Base-by-base conservation (phyloP, 2,113 vertebrate genomes). In the Phyllopteryx taeniolatus region DNA sequence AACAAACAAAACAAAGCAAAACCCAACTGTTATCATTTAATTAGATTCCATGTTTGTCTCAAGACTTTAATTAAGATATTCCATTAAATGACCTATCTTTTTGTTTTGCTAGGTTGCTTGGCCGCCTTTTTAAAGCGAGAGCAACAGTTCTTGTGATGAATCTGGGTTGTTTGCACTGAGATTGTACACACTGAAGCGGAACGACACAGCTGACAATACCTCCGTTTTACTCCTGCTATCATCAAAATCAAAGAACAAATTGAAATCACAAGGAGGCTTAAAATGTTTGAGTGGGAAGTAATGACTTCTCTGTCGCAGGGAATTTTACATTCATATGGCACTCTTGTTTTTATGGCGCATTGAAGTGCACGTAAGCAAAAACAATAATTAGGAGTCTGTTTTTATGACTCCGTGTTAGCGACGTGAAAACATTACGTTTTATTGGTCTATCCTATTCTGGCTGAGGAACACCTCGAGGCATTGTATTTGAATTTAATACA, bases 41-140 rank as follows among this genome's bases (percentile, higher is more conserved):
- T 86, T 78, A 80, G 73, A 78, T 74, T 66, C 10, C 49, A 70
- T 82, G 74, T 79, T 59, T 61, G 68, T 76, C 69, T 81, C 60
- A 12, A 73, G 60, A 75, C 47, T 80, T 80, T 75, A 82, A 86
- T 81, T 79, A 81, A 60, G 12, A 71, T 43, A 9, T 35, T 57
- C 63, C 51, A 42, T 68, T 74, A 72, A 75, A 65, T 8, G 4
- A 20, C n/a, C 47, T 31, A 0, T 74, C 64, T 71, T 35, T 73
- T 31, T 70, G 54, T 76, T 83, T 73, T 27, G 14, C 59, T 54
- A 20, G 56, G 19, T 67, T 76, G 44, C 27, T 66, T 27, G 31
- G 0, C 46, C 8, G 43, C 51, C 44, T 31, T 71, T 64, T 17
- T 74, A 22, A 49, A 78, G 43, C 49, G 57, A 71, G 70, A 68